These are phyloP conservation scores for Zaprionus obscuricornis DNA, from an alignment of 2,888 invertebrate species.

Conservation along the genomic window DNA sequence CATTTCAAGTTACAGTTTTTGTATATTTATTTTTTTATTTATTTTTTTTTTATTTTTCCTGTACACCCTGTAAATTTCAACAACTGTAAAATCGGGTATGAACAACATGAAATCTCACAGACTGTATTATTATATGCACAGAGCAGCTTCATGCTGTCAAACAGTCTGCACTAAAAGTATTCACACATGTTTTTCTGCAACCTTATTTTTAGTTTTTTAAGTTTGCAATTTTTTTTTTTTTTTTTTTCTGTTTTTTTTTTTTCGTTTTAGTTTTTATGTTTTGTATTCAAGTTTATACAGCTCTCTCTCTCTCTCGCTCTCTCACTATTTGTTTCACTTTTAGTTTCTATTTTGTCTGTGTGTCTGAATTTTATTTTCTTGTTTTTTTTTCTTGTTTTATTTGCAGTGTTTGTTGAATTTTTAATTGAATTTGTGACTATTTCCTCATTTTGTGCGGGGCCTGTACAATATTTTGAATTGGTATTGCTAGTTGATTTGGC, in stretches of 20 bases:
- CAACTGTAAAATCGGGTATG: too few relatives aligned
- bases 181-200: background rate
- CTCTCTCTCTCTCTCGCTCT: conserved; percentile 6
- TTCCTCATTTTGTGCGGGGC: conserved; percentile 30
- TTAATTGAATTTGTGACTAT: conserved; percentile 65
- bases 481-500: background rate
- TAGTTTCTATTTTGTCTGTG: conserved; percentile 42
- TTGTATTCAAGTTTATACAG: conserved; percentile 41
- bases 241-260: conserved; percentile 7
- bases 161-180: background rate
- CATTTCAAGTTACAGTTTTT: conserved; percentile 40
- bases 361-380: conserved; percentile 22
- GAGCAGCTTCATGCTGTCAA: too few relatives aligned
- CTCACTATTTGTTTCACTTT: conserved; percentile 34
- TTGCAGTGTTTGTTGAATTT: conserved; percentile 60
- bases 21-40: background rate
- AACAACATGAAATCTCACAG: too few relatives aligned
- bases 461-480: background rate
- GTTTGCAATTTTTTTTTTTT: conserved; percentile 8
- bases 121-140: too few relatives aligned
- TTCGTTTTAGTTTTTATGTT: conserved; percentile 18
- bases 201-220: background rate
- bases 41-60: background rate
- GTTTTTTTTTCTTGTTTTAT: conserved; percentile 13
- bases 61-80: background rate